Percentiles rank a stretch among this genome's conserved stretches.
Conservation (phyloP, 2,797 vertebrate genomes). For the Astyanax mexicanus region DNA sequence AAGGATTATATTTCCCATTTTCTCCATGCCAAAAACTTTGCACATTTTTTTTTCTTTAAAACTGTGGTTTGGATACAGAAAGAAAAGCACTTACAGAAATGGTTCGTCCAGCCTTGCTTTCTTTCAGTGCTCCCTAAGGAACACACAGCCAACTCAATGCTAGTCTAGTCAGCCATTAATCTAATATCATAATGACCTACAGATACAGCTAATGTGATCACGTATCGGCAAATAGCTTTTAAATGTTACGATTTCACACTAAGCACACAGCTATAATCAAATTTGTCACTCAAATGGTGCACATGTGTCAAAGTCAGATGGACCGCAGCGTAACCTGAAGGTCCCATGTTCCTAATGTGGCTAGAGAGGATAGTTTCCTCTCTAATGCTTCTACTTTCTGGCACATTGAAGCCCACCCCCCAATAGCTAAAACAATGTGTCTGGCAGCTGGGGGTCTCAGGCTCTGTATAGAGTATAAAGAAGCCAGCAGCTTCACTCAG, state of each 20-base stretch:
- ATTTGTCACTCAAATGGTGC: conserved; percentile 2
- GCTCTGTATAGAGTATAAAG: conserved; percentile 66
- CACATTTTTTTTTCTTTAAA: neutral
- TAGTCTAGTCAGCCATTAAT: neutral
- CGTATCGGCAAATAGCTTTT: conserved; percentile 5
- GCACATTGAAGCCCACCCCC: conserved; percentile 32
- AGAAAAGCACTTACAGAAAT: neutral
- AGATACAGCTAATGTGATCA: neutral
- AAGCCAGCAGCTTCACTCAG: conserved; percentile 71
- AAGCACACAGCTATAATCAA: neutral
- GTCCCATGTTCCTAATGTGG: neutral
- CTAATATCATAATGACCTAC: conserved; percentile 5
- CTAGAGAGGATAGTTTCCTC: conserved; percentile 50
- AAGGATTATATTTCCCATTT: neutral
- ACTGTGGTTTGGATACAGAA: neutral
- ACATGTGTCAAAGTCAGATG: neutral
- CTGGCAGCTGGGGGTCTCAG: conserved; percentile 72
- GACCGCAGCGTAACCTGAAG: neutral
- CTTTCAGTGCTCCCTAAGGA: neutral
- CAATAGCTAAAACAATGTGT: conserved; percentile 66
- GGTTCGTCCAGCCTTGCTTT: neutral
- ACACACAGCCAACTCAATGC: neutral
- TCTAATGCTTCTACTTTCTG: conserved; percentile 63
- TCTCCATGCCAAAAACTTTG: neutral
- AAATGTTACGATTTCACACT: neutral